These are phyloP conservation scores for Drosophila baimaii DNA, from an alignment of 1,140 invertebrate genomes.

Conservation along the genomic window DNA sequence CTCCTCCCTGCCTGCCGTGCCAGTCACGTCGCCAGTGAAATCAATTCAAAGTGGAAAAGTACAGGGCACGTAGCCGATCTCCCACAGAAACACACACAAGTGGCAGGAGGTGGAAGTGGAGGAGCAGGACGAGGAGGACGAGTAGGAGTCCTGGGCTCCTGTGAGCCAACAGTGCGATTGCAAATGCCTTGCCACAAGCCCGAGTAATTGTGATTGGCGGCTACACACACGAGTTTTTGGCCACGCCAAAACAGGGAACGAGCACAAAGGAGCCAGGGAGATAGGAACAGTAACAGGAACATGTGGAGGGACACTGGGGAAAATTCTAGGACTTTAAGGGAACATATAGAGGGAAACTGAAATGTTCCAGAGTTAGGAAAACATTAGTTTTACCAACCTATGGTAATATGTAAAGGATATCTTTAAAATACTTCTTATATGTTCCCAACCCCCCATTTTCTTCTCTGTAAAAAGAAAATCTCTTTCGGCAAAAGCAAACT, in stretches of 20 bases:
- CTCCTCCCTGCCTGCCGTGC: constrained; percentile 4
- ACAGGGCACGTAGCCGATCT: constrained; percentile 56
- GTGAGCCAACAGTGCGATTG: constrained; percentile 39
- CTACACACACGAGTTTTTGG: constrained; percentile 53
- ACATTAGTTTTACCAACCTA: no score
- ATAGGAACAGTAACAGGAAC: not conserved
- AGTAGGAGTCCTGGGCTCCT: constrained; percentile 8
- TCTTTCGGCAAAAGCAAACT: constrained; percentile 54
- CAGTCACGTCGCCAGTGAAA: constrained; percentile 57
- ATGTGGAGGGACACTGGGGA: constrained; percentile 5
- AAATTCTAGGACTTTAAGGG: not conserved
- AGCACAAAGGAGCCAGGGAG: not conserved
- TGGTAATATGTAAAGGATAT: not conserved
- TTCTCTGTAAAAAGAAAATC: constrained; percentile 1
- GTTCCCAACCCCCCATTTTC: not conserved
- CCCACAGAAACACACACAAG: constrained; percentile 34
- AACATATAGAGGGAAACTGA: not conserved
- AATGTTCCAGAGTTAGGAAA: not conserved
- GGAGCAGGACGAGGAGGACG: no score
- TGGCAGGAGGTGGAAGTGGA: constrained; percentile 24
- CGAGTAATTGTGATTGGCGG: constrained; percentile 78
- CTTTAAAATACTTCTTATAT: not conserved
- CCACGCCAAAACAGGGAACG: constrained; percentile 24
- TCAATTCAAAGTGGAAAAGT: constrained; percentile 65
- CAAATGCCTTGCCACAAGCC: constrained; percentile 45